Percentiles rank a stretch among this genome's conserved stretches.
Conservation (phyloP, 2,113 vertebrate genomes). For the Scytalopus superciliaris region DNA sequence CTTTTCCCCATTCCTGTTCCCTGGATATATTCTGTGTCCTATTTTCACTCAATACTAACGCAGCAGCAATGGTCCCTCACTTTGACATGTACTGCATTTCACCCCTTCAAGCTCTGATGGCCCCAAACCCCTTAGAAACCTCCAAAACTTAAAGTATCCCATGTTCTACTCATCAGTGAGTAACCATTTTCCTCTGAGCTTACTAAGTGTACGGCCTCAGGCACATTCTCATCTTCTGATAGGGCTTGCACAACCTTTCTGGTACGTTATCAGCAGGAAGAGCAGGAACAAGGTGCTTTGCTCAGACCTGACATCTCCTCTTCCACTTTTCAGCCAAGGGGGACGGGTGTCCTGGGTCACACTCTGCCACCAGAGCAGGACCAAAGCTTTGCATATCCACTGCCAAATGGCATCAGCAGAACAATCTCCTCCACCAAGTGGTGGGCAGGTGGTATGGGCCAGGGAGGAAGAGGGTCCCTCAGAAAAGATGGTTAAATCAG, state of each 20-base stretch:
- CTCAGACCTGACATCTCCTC: constrained; percentile 25
- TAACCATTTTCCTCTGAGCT: neutral
- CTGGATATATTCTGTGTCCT: neutral
- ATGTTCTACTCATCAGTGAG: neutral
- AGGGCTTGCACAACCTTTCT: constrained; percentile 16
- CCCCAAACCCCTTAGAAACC: neutral
- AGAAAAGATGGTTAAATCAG: neutral
- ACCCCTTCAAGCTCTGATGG: neutral
- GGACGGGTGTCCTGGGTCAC: fast-evolving
- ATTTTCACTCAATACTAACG: neutral
- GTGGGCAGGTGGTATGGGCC: neutral
- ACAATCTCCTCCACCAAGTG: neutral
- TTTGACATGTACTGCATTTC: neutral
- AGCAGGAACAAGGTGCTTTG: constrained; percentile 10
- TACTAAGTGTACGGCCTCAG: neutral
- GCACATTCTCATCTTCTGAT: constrained; percentile 43
- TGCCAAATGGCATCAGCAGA: neutral
- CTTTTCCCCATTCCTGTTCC: neutral
- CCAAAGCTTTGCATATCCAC: neutral
- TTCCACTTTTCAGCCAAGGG: neutral
- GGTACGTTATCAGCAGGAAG: neutral
- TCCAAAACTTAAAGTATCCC: neutral
- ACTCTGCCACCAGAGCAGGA: neutral
- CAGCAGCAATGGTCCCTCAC: neutral
- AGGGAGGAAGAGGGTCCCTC: neutral